Evolutionary conservation across 2,797 vertebrate genomes (phyloP).

Genomic region (Gallirallus australis): DNA sequence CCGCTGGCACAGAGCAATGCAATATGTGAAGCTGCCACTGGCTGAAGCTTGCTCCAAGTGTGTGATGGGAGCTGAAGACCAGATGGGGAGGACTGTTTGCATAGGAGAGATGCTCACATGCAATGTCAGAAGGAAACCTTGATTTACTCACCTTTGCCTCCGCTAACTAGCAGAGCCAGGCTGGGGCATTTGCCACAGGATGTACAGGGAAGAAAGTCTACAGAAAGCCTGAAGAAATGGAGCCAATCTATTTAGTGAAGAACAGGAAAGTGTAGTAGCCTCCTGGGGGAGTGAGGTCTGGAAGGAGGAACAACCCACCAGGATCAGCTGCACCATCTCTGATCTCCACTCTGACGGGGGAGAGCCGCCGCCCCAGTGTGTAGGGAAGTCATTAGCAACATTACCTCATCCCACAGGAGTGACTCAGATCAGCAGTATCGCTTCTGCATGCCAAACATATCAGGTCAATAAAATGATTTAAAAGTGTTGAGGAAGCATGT

Average conservation of each 20-base stretch:
- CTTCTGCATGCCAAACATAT: background rate
- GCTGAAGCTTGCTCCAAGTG: background rate
- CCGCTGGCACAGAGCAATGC: fast-evolving
- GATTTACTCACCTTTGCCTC: background rate
- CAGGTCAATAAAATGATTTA: slow-evolving; percentile 16
- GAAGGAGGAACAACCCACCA: background rate
- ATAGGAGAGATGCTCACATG: fast-evolving
- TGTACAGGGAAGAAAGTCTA: background rate
- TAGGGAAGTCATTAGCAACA: background rate
- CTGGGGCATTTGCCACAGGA: background rate
- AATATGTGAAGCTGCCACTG: background rate
- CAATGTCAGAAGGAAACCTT: background rate
- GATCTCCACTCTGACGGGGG: background rate
- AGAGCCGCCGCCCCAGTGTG: fast-evolving
- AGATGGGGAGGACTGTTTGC: background rate
- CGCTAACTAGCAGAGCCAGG: background rate
- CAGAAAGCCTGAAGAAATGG: background rate
- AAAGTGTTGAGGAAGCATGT: background rate
- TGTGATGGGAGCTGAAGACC: fast-evolving
- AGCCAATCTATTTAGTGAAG: background rate
- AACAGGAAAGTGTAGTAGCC: background rate
- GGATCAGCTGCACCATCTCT: background rate
- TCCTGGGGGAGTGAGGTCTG: background rate
- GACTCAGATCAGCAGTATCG: slow-evolving; percentile 51
- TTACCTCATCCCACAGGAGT: slow-evolving; percentile 22